Evolutionary conservation across 2,888 invertebrate species (phyloP), one percentile per base, ranked within the genome.

Genomic region (Scaptomyza cyrtandrae): DNA sequence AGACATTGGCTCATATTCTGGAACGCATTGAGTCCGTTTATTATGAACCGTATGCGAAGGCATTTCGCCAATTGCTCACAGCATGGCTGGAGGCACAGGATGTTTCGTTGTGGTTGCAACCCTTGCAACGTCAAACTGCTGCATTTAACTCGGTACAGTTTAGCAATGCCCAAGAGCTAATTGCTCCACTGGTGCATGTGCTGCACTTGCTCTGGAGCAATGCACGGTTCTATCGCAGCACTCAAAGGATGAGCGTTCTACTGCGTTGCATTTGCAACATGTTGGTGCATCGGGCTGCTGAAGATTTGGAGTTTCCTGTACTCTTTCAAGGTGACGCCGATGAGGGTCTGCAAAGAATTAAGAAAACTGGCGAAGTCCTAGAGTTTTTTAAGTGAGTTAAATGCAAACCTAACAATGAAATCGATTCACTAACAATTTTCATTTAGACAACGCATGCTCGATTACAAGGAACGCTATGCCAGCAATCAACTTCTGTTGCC

Each of bases 181-280:
- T 97, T 11, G 93, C 94, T 49, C 95, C 96, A 0, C 93, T 98
- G 92, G 93, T 98, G 80, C 98, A 98, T 88, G 95, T 95, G 60
- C 93, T 98, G n/a, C 97, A 97, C 57, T 92, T 98, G 31, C 93
- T 97, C 46, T 98, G 98, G 98, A 95, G 96, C 3, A 95, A 96
- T 90, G 97, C 97, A 0, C 93, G 94, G 83, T 96, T 96, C 90
- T 97, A 95, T 90, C 95, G 96, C 88, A 93, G 93, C 53, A 94
- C 94, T 1, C 94, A 94, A 45, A 91, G 94, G 64, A 94, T 95
- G 84, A 94, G 95, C 89, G 95, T 95, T 3, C 93, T 98, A 5
- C 92, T 98, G 14, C 95, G 95, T 80, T 96, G 97, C 92, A 94
- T 98, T 50, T 95, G 96, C 82, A 98, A 98, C 92, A 92, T 97